Percentiles rank a stretch among this genome's conserved stretches.
Evolutionary conservation across 1,140 invertebrate species (phyloP).

Genomic region (Coboldia fuscipes): DNA sequence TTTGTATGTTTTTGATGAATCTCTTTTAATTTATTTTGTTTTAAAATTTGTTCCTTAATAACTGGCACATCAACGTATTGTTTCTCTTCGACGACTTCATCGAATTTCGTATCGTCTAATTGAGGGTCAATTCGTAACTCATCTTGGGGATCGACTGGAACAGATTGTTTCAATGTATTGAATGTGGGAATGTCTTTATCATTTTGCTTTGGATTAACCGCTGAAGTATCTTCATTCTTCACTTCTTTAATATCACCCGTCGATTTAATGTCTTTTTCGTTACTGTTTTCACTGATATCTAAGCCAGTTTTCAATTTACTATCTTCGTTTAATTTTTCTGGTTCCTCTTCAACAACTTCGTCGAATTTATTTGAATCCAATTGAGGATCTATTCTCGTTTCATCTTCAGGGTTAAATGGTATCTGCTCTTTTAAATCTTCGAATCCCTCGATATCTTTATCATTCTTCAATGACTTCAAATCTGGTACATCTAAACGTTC

Average conservation of each 20-base stretch:
- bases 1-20: no score
- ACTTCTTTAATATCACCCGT: no score
- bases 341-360: constrained; percentile 18
- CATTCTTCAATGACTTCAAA: constrained; percentile 10
- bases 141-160: constrained; percentile 2
- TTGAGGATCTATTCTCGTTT: constrained; percentile 10
- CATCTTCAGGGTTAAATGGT: constrained; percentile 2
- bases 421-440: constrained; percentile 10
- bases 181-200: constrained; percentile 19
- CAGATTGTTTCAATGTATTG: constrained; percentile 10
- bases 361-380: constrained; percentile 19
- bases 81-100: constrained; percentile 18
- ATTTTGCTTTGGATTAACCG: no score
- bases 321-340: no score
- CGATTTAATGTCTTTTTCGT: no score
- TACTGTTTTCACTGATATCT: no score
- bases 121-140: constrained; percentile 10
- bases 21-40: constrained; percentile 11
- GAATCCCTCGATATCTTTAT: constrained; percentile 19
- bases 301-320: no score
- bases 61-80: constrained; percentile 21
- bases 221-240: no score
- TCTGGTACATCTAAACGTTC: neutral
- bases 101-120: constrained; percentile 18
- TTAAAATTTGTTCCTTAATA: constrained; percentile 16